These are phyloP conservation scores for Capricornis sumatraensis DNA, from an alignment of 2,113 vertebrate species.

Conservation along the genomic window DNA sequence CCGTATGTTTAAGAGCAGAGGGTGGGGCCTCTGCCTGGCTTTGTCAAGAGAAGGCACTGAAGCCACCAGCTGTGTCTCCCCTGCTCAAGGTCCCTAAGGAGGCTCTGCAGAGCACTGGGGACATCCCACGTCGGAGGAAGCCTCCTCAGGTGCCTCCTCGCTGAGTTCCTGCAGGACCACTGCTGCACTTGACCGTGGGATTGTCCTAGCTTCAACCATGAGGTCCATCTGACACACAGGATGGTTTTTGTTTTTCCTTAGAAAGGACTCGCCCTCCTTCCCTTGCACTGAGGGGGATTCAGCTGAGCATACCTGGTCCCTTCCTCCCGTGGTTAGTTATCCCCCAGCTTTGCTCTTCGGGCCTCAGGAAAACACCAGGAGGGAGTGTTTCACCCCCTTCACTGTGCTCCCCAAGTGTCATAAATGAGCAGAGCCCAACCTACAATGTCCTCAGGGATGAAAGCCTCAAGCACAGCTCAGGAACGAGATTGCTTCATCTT, in stretches of 20 bases:
- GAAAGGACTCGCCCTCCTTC: background rate
- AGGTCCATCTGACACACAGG: background rate
- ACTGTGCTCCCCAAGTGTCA: background rate
- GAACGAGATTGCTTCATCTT: background rate
- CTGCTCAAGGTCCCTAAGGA: background rate
- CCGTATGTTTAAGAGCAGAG: background rate
- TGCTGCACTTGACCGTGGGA: background rate
- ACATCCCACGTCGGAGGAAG: background rate
- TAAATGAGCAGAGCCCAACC: background rate
- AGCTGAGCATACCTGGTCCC: background rate
- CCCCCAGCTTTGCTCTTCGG: background rate
- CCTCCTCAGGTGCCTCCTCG: too few species aligned
- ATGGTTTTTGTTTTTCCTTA: background rate
- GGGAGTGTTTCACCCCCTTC: background rate
- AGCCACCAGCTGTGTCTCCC: background rate
- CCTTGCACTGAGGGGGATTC: background rate
- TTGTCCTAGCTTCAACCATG: background rate
- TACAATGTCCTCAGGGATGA: background rate
- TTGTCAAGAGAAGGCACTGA: background rate
- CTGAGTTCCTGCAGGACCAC: background rate
- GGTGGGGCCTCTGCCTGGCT: accelerated
- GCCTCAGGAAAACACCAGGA: background rate
- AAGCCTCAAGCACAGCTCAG: background rate
- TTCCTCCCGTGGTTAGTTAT: background rate
- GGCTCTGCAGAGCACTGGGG: background rate